Conservation (phyloP, 2,113 vertebrate genomes). For the Potamarius usumacintae region DNA sequence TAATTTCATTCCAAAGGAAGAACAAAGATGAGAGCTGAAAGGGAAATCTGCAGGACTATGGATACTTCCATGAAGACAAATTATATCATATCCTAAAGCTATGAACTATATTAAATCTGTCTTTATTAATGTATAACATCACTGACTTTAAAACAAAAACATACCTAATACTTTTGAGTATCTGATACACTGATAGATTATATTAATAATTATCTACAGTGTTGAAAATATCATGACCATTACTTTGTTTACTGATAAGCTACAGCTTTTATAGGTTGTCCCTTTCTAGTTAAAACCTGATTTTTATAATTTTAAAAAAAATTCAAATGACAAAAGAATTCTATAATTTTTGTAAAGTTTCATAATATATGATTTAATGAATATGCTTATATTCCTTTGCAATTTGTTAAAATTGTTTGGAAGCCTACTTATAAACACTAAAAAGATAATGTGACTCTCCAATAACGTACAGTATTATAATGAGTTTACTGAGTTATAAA, state of each 20-base stretch:
- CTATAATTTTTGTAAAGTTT: neutral
- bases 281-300: neutral
- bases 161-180: neutral
- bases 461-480: neutral
- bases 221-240: neutral
- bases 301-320: neutral
- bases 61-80: neutral
- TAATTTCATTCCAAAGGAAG: constrained; percentile 10
- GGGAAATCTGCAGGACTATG: neutral
- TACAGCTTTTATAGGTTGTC: constrained; percentile 1
- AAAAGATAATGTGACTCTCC: neutral
- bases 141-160: neutral
- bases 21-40: neutral
- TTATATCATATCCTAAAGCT: neutral
- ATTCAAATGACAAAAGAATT: neutral
- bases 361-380: neutral
- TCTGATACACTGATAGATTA: neutral
- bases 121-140: constrained; percentile 4
- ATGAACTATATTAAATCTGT: constrained; percentile 2
- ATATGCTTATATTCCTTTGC: neutral
- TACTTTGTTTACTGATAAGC: neutral
- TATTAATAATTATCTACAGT: neutral
- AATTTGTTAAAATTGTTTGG: neutral
- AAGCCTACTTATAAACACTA: neutral
- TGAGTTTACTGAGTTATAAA: neutral